Conservation (phyloP, 2,113 vertebrate species). For the Eleginops maclovinus region DNA sequence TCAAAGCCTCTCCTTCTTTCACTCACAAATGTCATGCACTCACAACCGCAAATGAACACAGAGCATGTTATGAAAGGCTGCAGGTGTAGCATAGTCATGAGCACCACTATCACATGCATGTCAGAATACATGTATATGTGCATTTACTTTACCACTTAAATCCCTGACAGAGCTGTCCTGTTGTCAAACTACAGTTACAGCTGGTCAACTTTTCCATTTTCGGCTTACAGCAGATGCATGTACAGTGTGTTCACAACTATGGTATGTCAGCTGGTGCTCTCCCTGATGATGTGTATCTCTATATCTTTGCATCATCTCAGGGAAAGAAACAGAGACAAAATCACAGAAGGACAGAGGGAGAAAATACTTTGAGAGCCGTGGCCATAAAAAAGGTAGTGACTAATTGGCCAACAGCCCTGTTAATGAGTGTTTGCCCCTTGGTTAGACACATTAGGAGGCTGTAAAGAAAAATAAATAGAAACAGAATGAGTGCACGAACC, state of each 20-base stretch:
- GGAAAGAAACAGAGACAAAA: neutral
- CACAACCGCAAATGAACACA: neutral
- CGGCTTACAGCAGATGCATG: neutral
- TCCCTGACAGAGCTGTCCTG: neutral
- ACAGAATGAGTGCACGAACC: constrained; percentile 56
- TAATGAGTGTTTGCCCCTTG: constrained; percentile 70
- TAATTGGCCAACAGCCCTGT: constrained; percentile 73
- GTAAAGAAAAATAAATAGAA: constrained; percentile 69
- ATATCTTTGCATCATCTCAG: constrained; percentile 1
- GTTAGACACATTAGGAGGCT: constrained; percentile 66
- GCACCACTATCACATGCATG: neutral
- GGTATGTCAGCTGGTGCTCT: constrained; percentile 37
- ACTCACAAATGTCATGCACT: neutral
- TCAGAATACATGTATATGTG: neutral
- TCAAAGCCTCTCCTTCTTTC: neutral
- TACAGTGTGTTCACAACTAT: constrained; percentile 20
- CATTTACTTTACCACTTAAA: neutral
- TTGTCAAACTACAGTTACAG: constrained; percentile 2
- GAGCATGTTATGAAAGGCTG: neutral
- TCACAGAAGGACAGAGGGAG: constrained; percentile 3
- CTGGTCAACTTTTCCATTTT: constrained; percentile 4
- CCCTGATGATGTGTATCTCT: constrained; percentile 20
- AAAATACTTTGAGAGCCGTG: constrained; percentile 13
- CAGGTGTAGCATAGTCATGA: neutral
- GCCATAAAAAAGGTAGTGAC: constrained; percentile 47